Evolutionary conservation across 2,113 vertebrate species (phyloP), one percentile per base, ranked within the genome.

Genomic region (Microtus montanus): DNA sequence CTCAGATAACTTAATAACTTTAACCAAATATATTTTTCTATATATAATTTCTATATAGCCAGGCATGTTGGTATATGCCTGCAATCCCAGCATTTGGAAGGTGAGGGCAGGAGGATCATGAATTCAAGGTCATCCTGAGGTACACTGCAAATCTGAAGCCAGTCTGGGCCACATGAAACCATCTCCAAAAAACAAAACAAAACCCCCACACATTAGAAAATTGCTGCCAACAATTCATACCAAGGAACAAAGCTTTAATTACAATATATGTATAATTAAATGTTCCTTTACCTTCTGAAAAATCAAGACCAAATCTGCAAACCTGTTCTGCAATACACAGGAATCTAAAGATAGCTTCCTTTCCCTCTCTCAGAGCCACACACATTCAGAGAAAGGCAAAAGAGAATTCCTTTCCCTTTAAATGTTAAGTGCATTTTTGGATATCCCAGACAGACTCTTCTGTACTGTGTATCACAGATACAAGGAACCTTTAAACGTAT

Each of bases 21-120:
- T 87, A 96, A 95, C 14, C 85, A 97, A 95, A 90, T 71, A 35
- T 79, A 75, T 74, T 77, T 79, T 96, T 91, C 58, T 33, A 96
- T 87, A 92, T 41, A 92, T 35, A 89, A 61, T 74, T 88, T n/a
- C 24, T 41, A 73, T 41, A 73, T 2, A 74, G 70, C 14, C n/a
- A 58, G 52, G 49, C 52, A 74, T 84, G 82, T 4, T 30, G 15
- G 38, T 30, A 44, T 26, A 84, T 13, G 49, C 35, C 86, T 88
- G 15, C 58, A 88, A 74, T 30, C 49, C 70, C 13, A 88, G n/a
- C 70, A 58, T 52, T 74, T 52, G 68, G 70, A 73, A 74, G 70
- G n/a, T 58, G 22, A 54, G 24, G 14, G 68, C 85, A 87, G 68
- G 35, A 87, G 35, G 85, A 87, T 38, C 49, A 71, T 54, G 85